phyloP scores from a whole-genome alignment of 2,888 invertebrate genomes.

The Hydraecia micacea region DNA sequence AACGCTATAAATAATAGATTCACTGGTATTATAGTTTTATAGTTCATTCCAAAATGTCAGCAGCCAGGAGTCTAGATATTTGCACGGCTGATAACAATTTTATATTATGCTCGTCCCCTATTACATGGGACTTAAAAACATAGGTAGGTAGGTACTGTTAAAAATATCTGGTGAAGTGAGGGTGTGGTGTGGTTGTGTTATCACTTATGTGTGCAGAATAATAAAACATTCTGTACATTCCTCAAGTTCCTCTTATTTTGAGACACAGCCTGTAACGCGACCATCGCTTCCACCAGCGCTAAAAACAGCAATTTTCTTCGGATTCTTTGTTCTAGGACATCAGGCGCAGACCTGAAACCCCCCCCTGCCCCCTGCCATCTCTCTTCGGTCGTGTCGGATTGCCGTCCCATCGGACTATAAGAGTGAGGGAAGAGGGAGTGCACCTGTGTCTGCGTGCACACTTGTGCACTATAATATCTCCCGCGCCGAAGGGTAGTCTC shows the following conservation, averaged over 20 bases:
- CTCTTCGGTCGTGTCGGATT: too few relatives aligned
- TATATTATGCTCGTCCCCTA: too few relatives aligned
- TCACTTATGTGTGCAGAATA: not conserved
- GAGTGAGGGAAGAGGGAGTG: too few relatives aligned
- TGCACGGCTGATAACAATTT: not conserved
- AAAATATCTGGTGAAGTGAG: not conserved
- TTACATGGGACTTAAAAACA: not conserved
- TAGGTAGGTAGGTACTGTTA: not conserved
- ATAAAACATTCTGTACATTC: not conserved
- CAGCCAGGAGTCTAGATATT: not conserved
- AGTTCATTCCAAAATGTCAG: not conserved
- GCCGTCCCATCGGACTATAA: too few relatives aligned
- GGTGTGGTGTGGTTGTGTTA: not conserved
- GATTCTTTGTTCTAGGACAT: not conserved
- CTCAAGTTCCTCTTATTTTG: not conserved
- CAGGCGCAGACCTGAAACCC: too few relatives aligned
- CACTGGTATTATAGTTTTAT: not conserved
- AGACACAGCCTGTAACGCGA: not conserved
- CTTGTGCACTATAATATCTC: too few relatives aligned
- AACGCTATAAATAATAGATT: conserved; percentile 2
- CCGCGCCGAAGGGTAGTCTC: too few relatives aligned
- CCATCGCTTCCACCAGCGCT: conserved; percentile 12
- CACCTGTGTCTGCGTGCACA: too few relatives aligned
- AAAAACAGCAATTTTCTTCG: conserved; percentile 27
- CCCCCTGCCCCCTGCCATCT: too few relatives aligned